Evolutionary conservation across 1,140 invertebrate species (phyloP), one percentile per base, ranked within the genome.

Genomic region (Sesamia nonagrioides): DNA sequence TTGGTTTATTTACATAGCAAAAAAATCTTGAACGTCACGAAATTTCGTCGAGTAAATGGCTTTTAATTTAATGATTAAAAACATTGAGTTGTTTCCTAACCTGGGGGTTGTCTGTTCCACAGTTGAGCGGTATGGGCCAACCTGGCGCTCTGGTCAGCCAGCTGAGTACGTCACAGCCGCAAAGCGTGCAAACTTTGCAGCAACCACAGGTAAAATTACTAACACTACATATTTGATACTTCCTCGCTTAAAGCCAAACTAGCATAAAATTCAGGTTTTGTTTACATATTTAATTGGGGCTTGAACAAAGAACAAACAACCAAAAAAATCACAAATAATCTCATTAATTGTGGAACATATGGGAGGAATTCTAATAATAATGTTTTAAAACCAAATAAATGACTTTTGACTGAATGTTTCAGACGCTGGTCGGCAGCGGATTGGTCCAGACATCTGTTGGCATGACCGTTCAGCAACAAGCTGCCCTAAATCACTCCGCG

Each of bases 101-200:
- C 1, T 68, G 9, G 13, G n/a, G 1, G 6, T 35, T n/a, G 18
- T 37, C 1, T 50, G 11, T 50, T 75, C 40, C 40, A 7, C 56
- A 93, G 90, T 66, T 93, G 40, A 78, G 89, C n/a, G 91, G 95
- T 21, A 95, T 96, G 92, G 89, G 92, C 5, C 93, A 93, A 69
- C 86, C 93, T 6, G 95, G 95, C 1, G 89, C 95, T 1, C 90
- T 95, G 21, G 94, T 95, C 33, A 90, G 95, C n/a, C 95, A 95
- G 77, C 63, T 94, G 21, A 89, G 82, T 80, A 81, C 83, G 6
- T 84, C 86, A 6, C 94, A 92, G 37, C 85, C 90, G 18, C 91
- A 92, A 73, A 93, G 84, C 78, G 91, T 95, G 7, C 95, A 95
- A 79, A 92, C 91, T 2, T 80, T 94, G 66, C 89, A 91, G 58